Evolutionary conservation across 2,113 vertebrate genomes (phyloP), one percentile per base, ranked within the genome.

Genomic region (Xenus cinereus): DNA sequence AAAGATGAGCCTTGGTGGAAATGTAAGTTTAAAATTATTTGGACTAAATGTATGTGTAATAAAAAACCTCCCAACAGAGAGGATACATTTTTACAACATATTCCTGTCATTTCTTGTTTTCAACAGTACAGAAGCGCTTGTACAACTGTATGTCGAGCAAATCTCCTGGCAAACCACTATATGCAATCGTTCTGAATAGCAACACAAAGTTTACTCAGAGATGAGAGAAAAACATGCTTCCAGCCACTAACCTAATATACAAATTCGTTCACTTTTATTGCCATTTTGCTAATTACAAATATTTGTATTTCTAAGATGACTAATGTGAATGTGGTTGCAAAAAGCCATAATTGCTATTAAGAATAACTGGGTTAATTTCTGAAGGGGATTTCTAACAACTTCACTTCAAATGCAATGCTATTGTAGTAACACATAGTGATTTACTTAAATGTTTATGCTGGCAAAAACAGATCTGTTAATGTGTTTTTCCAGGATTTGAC

Each of bases 21-120:
- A 97, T 86, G 96, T 97, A 98, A 98, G 92, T 97, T 97, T 96
- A 95, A 98, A 97, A 98, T 98, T 97, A 97, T 97, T 94, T 97
- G 93, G 97, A 94, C 94, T 97, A 97, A 97, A 96, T 85, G 87
- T 91, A 95, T 91, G 80, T 93, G 97, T 97, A 97, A 98, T 97
- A 97, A 97, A 98, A 97, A 97, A 80, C 93, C 96, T 98, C 95
- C 96, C 91, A 97, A 86, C 97, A 97, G 96, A 97, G 93, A 98
- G 84, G 94, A 97, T 96, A 93, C 89, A 96, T 95, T 92, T 96
- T 93, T 85, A 95, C 74, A 96, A 96, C 67, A 81, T 92, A 97
- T 94, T 93, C 91, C 91, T 98, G 97, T 97, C 96, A 96, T 98
- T 97, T 98, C 96, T 96, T 96, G 97, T 96, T 97, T 97, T 95